These are phyloP conservation scores for Solea solea DNA, from an alignment of 2,113 vertebrate species.

Conservation along the genomic window DNA sequence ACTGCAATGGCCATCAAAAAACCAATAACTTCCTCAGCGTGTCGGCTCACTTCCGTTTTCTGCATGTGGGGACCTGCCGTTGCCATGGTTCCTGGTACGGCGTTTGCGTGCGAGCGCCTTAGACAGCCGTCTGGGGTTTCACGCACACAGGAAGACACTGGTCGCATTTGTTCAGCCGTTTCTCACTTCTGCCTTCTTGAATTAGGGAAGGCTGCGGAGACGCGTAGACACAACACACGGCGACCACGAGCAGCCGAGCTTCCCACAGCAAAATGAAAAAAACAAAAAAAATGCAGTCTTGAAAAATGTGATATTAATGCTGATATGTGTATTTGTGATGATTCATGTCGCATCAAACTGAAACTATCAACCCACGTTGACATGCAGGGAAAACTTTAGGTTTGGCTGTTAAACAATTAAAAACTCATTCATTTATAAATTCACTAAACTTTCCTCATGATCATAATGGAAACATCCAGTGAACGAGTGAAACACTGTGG, in stretches of 20 bases:
- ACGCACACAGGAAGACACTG: slow-evolving; percentile 78
- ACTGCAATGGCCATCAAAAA: slow-evolving; percentile 82
- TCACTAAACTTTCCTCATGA: slow-evolving; percentile 48
- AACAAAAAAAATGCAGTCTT: slow-evolving; percentile 9
- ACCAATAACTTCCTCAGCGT: slow-evolving; percentile 86
- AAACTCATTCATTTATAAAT: too few relatives aligned
- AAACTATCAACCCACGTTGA: slow-evolving; percentile 48
- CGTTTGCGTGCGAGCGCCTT: slow-evolving; percentile 83
- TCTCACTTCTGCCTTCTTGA: slow-evolving; percentile 86
- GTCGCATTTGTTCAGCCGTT: slow-evolving; percentile 80
- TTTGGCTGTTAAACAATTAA: too few relatives aligned
- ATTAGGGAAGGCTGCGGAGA: slow-evolving; percentile 71
- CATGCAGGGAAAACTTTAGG: background rate
- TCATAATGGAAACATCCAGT: slow-evolving; percentile 63
- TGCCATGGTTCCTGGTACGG: slow-evolving; percentile 65
- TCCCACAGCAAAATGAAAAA: slow-evolving; percentile 5
- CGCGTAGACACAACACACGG: slow-evolving; percentile 58
- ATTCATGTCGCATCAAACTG: slow-evolving; percentile 57
- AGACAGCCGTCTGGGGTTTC: slow-evolving; percentile 80
- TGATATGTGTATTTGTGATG: slow-evolving; percentile 34
- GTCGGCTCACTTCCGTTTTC: slow-evolving; percentile 86
- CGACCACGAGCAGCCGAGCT: background rate
- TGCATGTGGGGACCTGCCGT: slow-evolving; percentile 74
- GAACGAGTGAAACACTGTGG: slow-evolving; percentile 38
- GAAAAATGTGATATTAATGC: slow-evolving; percentile 23